Evolutionary conservation across 2,888 invertebrate genomes (phyloP).

Genomic region (Elmis aenea): DNA sequence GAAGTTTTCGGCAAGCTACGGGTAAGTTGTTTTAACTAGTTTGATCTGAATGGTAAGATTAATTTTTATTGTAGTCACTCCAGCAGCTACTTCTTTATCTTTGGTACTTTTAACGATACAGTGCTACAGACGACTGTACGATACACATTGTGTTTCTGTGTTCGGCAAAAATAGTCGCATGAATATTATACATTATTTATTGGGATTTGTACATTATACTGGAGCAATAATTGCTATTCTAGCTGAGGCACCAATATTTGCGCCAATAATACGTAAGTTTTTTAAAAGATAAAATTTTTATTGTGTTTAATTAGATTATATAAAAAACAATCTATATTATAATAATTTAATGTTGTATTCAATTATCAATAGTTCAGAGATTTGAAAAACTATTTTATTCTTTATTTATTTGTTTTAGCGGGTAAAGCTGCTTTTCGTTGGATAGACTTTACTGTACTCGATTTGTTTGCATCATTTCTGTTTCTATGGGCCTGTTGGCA

Average conservation of each 20-base stretch:
- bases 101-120: conserved; percentile 62
- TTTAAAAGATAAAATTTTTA: conserved; percentile 1
- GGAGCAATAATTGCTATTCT: conserved; percentile 61
- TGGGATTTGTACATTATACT: conserved; percentile 75
- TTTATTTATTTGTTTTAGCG: conserved; percentile 7
- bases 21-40: conserved; percentile 46
- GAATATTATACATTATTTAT: conserved; percentile 70
- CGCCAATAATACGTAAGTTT: conserved; percentile 42
- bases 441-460: conserved; percentile 26
- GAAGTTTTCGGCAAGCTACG: conserved; percentile 43
- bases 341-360: background rate
- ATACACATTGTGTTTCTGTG: conserved; percentile 73
- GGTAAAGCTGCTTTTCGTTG: conserved; percentile 7
- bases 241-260: conserved; percentile 67
- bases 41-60: conserved; percentile 30
- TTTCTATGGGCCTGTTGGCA: conserved; percentile 72
- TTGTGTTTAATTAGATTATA: conserved; percentile 3
- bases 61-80: conserved; percentile 51
- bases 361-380: background rate
- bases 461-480: conserved; percentile 37
- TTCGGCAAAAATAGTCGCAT: conserved; percentile 74
- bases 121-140: conserved; percentile 70
- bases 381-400: conserved; percentile 1
- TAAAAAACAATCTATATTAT: too few species aligned
- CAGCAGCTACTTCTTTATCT: conserved; percentile 56